Evolutionary conservation across 1,140 invertebrate genomes (phyloP).

Genomic region (Ceratosolen solmsi): DNA sequence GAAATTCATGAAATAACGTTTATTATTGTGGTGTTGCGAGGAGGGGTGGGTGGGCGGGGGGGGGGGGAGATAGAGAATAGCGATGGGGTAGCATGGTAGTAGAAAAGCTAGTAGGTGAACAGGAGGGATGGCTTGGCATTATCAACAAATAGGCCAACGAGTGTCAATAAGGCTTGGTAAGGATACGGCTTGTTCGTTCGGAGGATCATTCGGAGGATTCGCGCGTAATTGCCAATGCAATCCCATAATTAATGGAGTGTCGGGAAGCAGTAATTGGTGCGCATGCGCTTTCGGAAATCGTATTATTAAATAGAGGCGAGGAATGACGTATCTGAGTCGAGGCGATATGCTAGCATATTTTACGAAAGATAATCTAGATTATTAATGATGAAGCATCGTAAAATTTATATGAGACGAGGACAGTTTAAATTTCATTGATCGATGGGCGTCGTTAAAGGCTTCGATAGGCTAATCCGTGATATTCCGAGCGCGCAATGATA

Average conservation of each 20-base stretch:
- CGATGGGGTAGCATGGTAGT: constrained; percentile 26
- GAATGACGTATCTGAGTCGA: constrained; percentile 16
- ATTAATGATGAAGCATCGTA: constrained; percentile 15
- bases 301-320: constrained; percentile 25
- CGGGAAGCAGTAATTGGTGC: constrained; percentile 38
- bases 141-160: constrained; percentile 11
- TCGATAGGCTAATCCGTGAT: background rate
- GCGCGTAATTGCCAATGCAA: constrained; percentile 45
- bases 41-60: background rate
- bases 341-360: constrained; percentile 39
- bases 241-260: constrained; percentile 14
- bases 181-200: background rate
- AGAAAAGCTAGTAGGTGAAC: constrained; percentile 37
- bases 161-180: background rate
- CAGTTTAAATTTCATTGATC: constrained; percentile 9
- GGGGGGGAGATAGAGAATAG: constrained; percentile 13
- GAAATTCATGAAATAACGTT: constrained; percentile 55
- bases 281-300: constrained; percentile 34
- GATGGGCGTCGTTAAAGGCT: background rate
- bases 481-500: background rate
- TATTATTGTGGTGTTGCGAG: constrained; percentile 46
- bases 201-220: constrained; percentile 8
- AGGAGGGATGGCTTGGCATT: background rate
- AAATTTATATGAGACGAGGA: constrained; percentile 34
- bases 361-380: constrained; percentile 21